Evolutionary conservation across 2,797 vertebrate genomes (phyloP).

Genomic region (Anas bahamensis): DNA sequence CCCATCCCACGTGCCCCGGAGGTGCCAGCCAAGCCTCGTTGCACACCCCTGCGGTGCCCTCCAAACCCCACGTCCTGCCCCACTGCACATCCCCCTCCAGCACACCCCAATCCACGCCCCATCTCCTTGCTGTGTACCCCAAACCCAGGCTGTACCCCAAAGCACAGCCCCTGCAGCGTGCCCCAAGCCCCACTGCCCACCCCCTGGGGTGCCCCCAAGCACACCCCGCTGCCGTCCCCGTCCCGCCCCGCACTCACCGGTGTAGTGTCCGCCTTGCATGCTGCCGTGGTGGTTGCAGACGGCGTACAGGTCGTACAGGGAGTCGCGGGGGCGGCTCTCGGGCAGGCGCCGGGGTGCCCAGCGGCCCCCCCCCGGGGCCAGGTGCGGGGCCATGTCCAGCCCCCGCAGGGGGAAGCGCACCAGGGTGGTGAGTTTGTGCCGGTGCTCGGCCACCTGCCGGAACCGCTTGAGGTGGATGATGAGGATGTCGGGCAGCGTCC

Average conservation of each 20-base stretch:
- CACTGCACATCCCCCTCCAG: too few species aligned
- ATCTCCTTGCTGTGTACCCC: background rate
- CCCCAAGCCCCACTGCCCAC: background rate
- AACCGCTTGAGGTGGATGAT: conserved; percentile 95
- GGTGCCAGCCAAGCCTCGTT: conserved; percentile 76
- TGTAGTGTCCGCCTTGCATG: conserved; percentile 95
- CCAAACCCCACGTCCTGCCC: background rate
- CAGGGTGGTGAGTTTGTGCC: conserved; percentile 92
- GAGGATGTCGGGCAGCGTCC: conserved; percentile 94
- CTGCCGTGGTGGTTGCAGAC: conserved; percentile 96
- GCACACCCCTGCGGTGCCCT: conserved; percentile 75
- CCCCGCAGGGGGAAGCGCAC: conserved; percentile 88
- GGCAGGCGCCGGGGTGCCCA: conserved; percentile 81
- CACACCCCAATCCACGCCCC: background rate
- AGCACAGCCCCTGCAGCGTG: background rate
- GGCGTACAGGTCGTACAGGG: conserved; percentile 91
- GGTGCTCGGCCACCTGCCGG: conserved; percentile 89
- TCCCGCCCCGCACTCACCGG: conserved; percentile 78
- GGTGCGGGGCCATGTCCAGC: conserved; percentile 92
- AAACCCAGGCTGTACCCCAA: too few species aligned
- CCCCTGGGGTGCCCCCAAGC: background rate
- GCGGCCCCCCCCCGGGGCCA: conserved; percentile 85
- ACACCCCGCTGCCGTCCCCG: background rate
- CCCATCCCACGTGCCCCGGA: conserved; percentile 77
- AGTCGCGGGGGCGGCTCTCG: conserved; percentile 78